Percentiles rank a stretch among this genome's conserved stretches.
Evolutionary conservation across 1,140 invertebrate species (phyloP).

Genomic region (Rhagoletis zephyria): DNA sequence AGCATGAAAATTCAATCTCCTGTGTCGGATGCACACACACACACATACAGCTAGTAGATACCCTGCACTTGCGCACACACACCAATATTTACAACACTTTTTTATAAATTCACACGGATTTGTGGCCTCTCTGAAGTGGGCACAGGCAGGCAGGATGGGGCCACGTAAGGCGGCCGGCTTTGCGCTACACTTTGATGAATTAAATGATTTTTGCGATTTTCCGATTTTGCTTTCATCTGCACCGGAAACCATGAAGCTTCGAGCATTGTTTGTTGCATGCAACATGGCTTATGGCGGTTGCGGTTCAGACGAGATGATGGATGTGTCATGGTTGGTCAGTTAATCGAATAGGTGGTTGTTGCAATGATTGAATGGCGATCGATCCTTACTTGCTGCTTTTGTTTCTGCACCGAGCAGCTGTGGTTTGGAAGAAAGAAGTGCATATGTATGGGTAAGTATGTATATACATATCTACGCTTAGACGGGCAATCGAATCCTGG

Average conservation of each 20-base stretch:
- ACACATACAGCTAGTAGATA: neutral
- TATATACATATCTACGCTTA: neutral
- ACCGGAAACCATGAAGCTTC: neutral
- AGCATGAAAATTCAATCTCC: neutral
- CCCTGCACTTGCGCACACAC: neutral
- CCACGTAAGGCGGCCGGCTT: neutral
- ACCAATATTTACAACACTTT: neutral
- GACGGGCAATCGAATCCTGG: too few relatives aligned
- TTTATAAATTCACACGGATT: constrained; percentile 22
- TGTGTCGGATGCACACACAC: neutral
- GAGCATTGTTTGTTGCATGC: neutral
- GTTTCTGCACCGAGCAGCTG: neutral
- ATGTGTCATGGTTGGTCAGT: neutral
- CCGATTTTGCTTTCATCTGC: neutral
- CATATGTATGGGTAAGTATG: neutral
- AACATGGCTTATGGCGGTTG: neutral
- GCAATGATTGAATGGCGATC: neutral
- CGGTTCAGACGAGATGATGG: neutral
- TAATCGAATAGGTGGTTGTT: neutral
- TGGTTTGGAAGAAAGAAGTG: neutral
- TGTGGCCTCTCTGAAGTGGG: neutral
- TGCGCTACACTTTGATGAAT: constrained; percentile 16
- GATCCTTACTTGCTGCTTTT: neutral
- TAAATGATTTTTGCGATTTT: constrained; percentile 1
- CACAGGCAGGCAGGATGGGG: neutral